Base-by-base conservation (phyloP, 1,140 invertebrate genomes). In the Drosophila hydei region DNA sequence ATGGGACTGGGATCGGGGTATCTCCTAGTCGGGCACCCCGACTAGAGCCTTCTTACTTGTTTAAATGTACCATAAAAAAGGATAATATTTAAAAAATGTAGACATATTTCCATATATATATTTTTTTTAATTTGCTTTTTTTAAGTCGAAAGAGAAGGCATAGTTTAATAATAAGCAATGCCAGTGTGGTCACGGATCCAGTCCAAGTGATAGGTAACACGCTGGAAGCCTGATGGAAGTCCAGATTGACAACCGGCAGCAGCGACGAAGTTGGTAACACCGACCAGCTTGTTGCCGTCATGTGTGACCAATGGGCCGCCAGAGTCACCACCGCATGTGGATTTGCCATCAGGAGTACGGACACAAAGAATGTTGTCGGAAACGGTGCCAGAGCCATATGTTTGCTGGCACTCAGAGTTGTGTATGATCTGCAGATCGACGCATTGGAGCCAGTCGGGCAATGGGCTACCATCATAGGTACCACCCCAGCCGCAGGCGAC, bases 231-330 rank as follows among this genome's bases (percentile, higher is more conserved):
- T 38, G 91, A 90, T 18, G 93, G 93, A 33, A 38, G 42, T 6
- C 68, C 73, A 43, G 50, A 60, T 42, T 56, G 55, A 38, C 69
- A 72, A n/a, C 68, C 61, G 36, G 60, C 38, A 6, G 21, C 21
- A 3, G 68, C 55, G 0, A 63, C 67, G 51, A 70, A 85, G 42
- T 77, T 93, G 8, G 93, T 90, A 4, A 93, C 84, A 42, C 93
- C 93, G 7, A 94, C 84, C 33, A 92, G 83, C 0, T 90, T 90
- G 16, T 72, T 68, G 6, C 56, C 48, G 55, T 93, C 92, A n/a
- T 75, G 63, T 47, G 92, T 91, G 0, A 92, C 90, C 62, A 94
- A 71, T 7, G 92, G 92, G 30, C 93, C 93, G 51, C 93, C 93
- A 60, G 93, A 93, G 90, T 94, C 93, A 63, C 93, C 93, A 42